Evolutionary conservation across 2,113 vertebrate species (phyloP), one percentile per base, ranked within the genome.

Genomic region (Hippocampus mohnikei): DNA sequence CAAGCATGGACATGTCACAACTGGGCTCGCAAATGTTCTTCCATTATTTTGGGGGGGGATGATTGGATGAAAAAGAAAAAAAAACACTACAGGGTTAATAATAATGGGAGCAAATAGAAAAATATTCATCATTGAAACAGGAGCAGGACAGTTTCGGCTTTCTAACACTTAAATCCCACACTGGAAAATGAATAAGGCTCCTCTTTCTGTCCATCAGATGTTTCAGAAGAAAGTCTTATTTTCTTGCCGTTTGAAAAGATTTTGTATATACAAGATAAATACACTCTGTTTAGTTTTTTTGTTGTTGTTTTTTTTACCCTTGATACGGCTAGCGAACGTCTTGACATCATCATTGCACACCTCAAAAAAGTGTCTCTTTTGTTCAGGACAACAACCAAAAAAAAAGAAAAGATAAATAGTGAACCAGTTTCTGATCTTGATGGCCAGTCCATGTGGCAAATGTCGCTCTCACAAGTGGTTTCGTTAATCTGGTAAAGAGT

Each of bases 191-290:
- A 85, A 78, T 89, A 91, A 90, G 89, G 86, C 90, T 91, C 88
- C 86, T 89, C 87, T 81, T 44, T 90, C 85, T 83, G 77, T 85
- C 81, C 84, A 87, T 84, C 83, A 82, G 80, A 83, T 81, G 81
- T 88, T 81, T 85, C 81, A 89, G 86, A 91, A 90, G 89, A 92
- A 91, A 87, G 81, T 88, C 81, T 75, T 84, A 88, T 83, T 64
- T 69, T 18, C 37, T 23, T 66, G 52, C 27, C 71, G 61, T 72
- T 80, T 78, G 89, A 90, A 86, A 84, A 88, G 85, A 87, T 84
- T 88, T 78, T 84, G 78, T 92, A 93, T 92, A 86, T 92, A 93
- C 92, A 93, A 59, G 83, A 91, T 90, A 91, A 92, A 92, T 92
- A 92, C 84, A 88, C 89, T 90, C 89, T 78, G 81, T 85, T 81